Conservation (phyloP, 2,113 vertebrate species). For the Peromyscus leucopus region DNA sequence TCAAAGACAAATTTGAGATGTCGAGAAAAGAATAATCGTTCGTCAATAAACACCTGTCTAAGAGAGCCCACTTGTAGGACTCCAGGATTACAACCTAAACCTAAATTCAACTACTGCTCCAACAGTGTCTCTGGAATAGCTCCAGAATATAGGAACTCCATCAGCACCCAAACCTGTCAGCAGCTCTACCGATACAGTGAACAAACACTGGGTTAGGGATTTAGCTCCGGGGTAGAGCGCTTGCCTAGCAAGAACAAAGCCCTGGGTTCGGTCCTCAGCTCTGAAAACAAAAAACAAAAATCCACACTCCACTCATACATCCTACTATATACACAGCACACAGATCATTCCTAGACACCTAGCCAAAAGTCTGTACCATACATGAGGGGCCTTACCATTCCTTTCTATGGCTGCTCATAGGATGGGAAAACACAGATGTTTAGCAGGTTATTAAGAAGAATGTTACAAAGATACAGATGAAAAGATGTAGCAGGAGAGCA, state of each 20-base stretch:
- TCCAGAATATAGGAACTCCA: background rate
- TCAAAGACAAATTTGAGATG: background rate
- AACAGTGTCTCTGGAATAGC: background rate
- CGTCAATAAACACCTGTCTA: background rate
- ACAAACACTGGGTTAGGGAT: background rate
- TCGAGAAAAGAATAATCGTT: background rate
- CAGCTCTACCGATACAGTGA: background rate
- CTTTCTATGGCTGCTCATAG: background rate
- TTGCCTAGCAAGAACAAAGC: background rate
- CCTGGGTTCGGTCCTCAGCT: background rate
- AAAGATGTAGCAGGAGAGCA: background rate
- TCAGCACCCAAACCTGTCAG: background rate
- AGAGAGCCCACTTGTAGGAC: background rate
- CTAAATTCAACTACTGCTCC: background rate
- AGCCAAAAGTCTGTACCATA: background rate
- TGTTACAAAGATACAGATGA: background rate
- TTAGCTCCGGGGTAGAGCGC: background rate
- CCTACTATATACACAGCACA: background rate
- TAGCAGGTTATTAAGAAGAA: background rate
- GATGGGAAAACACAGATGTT: background rate
- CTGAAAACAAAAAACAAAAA: too few species aligned
- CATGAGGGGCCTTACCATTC: background rate
- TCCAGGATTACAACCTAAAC: background rate
- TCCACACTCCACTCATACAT: background rate
- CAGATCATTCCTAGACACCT: background rate